Evolutionary conservation across 2,113 vertebrate genomes (phyloP).

Genomic region (Turnix velox): DNA sequence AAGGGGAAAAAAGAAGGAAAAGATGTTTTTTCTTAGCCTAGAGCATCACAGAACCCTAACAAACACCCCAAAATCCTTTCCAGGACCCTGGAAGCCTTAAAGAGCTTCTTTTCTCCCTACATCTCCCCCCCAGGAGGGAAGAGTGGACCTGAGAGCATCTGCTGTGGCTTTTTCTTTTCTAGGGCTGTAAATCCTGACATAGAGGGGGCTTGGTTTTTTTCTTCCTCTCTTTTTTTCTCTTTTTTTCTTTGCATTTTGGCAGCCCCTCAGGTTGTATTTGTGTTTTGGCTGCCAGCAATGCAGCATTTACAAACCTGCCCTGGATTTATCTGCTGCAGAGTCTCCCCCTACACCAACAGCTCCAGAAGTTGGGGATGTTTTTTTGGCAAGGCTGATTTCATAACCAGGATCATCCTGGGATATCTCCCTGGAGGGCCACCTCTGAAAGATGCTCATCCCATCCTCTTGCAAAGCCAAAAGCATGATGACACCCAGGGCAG

Average conservation of each 20-base stretch:
- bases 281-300: constrained; percentile 58
- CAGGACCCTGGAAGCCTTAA: background rate
- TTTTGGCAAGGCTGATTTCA: accelerated
- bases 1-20: too few relatives aligned
- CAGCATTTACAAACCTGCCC: constrained; percentile 52
- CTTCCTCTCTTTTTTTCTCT: accelerated
- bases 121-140: background rate
- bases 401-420: background rate
- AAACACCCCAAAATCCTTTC: background rate
- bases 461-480: background rate
- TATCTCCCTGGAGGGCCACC: background rate
- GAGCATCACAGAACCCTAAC: background rate
- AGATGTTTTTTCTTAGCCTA: background rate
- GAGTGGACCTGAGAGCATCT: accelerated
- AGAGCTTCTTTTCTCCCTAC: background rate
- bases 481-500: background rate
- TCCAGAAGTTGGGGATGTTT: background rate
- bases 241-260: background rate
- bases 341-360: background rate
- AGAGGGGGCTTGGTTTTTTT: background rate
- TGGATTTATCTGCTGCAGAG: constrained; percentile 27
- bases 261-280: constrained; percentile 33
- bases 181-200: constrained; percentile 16
- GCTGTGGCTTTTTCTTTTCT: background rate
- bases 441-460: background rate